Conservation (phyloP, 2,797 vertebrate genomes). For the Allochrocebus solatus region DNA sequence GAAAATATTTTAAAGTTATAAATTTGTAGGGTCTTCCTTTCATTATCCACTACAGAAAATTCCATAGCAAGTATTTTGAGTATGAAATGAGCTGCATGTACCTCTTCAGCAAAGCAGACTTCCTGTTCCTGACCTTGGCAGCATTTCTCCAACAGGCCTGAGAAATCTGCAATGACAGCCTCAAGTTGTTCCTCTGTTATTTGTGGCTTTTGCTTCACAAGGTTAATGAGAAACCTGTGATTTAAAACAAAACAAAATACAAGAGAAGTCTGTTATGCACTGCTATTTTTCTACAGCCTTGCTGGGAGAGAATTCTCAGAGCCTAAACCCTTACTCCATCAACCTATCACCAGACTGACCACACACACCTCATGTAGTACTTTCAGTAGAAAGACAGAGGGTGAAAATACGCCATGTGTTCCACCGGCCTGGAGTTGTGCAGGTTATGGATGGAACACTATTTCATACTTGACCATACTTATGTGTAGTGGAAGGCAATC, state of each 20-base stretch:
- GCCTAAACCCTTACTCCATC: background rate
- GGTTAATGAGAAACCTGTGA: slow-evolving; percentile 81
- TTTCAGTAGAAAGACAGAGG: background rate
- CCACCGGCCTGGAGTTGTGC: background rate
- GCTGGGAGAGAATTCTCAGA: background rate
- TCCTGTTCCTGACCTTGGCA: slow-evolving; percentile 54
- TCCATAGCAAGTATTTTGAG: background rate
- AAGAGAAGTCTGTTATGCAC: background rate
- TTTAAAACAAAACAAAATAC: slow-evolving; percentile 24
- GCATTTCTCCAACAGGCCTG: slow-evolving; percentile 76
- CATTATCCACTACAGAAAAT: background rate
- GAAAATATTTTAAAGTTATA: background rate
- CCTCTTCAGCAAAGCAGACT: slow-evolving; percentile 77
- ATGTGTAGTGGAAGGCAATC: background rate
- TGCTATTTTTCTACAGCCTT: background rate
- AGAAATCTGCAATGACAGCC: slow-evolving; percentile 55
- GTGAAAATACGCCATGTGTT: background rate
- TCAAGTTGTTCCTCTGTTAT: slow-evolving; percentile 76
- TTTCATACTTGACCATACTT: background rate
- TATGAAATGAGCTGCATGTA: background rate
- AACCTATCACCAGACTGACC: no score
- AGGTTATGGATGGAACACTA: background rate
- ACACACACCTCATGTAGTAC: background rate
- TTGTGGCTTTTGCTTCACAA: slow-evolving; percentile 81
- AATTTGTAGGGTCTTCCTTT: background rate